Percentiles rank a stretch among this genome's conserved stretches.
phyloP scores from a whole-genome alignment of 2,888 invertebrate genomes.

The Nebria brevicollis region DNA sequence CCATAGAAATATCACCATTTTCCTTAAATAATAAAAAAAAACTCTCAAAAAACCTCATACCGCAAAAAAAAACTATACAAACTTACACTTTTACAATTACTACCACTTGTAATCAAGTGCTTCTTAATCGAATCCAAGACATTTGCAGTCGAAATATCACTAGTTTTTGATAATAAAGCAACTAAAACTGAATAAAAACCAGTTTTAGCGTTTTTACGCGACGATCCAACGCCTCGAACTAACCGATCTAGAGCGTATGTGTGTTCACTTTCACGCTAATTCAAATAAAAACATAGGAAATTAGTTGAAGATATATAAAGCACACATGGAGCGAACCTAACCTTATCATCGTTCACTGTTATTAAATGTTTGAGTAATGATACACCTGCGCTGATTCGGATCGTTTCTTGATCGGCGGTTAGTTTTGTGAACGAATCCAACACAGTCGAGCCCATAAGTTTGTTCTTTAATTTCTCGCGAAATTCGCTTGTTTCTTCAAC shows the following conservation, averaged over 20 bases:
- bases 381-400: slow-evolving; percentile 61
- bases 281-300: slow-evolving; percentile 37
- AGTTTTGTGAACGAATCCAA: slow-evolving; percentile 64
- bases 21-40: slow-evolving; percentile 66
- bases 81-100: slow-evolving; percentile 75
- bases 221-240: slow-evolving; percentile 78
- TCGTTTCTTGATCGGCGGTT: slow-evolving; percentile 58
- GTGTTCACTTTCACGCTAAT: slow-evolving; percentile 70
- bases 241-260: slow-evolving; percentile 75
- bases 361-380: slow-evolving; percentile 62
- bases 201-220: slow-evolving; percentile 70
- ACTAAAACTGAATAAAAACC: slow-evolving; percentile 78
- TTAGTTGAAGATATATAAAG: slow-evolving; percentile 26
- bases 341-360: slow-evolving; percentile 57
- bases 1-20: slow-evolving; percentile 77
- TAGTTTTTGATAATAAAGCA: slow-evolving; percentile 67
- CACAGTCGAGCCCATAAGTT: slow-evolving; percentile 58
- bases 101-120: slow-evolving; percentile 71
- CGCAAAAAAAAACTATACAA: slow-evolving; percentile 31
- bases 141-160: slow-evolving; percentile 65
- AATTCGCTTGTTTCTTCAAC: slow-evolving; percentile 41
- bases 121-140: slow-evolving; percentile 71
- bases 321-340: slow-evolving; percentile 56
- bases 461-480: slow-evolving; percentile 52
- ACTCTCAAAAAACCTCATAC: slow-evolving; percentile 5